Base-by-base conservation (phyloP, 2,797 vertebrate genomes). In the Megalops cyprinoides region DNA sequence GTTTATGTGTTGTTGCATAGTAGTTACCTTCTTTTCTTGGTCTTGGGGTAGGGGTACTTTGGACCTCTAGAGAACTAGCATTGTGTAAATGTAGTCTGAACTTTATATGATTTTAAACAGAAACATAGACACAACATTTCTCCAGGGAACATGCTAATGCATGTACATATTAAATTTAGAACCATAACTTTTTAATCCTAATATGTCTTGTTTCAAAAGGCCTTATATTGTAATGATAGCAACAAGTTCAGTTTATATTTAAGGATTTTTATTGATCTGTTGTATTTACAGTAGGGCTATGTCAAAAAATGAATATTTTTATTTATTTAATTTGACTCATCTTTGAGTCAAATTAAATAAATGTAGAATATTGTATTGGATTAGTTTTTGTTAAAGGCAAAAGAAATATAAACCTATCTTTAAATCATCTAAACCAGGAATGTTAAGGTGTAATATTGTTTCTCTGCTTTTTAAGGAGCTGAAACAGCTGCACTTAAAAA, bases 401-500 rank as follows among this genome's bases (percentile, higher is more conserved):
- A 60, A 60, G 28, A 65, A 34, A 65, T 34, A 31, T 60, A 65
- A 65, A n/a, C 28, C 4, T 20, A 28, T 15, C 15, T 34, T 15
- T 12, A 62, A 62, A 62, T 1, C 12, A 14, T 34, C 28, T 37
- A 65, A 37, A 34, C 31, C 28, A 7, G 1, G 15, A 65, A 65
- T 65, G 37, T 65, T 65, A 20, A 3, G 37, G 31, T 15, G 31
- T 65, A 53, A 69, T 28, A 78, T 79, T 84, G 76, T 46, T 60
- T 10, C 14, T 37, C 3, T 79, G 60, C 25, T 53, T 78, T 44
- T 37, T 56, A 39, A 74, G 56, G 7, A 37, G 53, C 76, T 37
- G 31, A 37, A 65, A 65, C 62, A 65, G 9, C 8, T 84, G 9
- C 51, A 67, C 55, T 74, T 53, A 78, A 81, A 42, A n/a, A 48